A percentile compares a stretch with the other conserved stretches of the same genome.
Evolutionary conservation across 2,888 invertebrate genomes (phyloP).

Genomic region (Scelioninae gen. 1): DNA sequence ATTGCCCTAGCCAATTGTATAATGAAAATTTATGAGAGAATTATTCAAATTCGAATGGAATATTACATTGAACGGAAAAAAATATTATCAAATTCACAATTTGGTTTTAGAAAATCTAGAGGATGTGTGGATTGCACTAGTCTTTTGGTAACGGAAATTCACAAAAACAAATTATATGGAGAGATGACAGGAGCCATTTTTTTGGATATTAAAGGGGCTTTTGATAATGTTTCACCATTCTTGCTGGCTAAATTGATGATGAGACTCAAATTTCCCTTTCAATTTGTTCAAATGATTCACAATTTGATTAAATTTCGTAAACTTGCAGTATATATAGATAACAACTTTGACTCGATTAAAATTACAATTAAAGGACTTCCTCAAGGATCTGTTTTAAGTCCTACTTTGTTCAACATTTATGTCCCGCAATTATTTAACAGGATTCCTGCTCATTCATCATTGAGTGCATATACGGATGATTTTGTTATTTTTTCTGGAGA

Average conservation of each 20-base stretch:
- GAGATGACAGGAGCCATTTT: not conserved
- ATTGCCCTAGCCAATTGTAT: slow-evolving; percentile 18
- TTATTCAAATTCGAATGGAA: slow-evolving; percentile 16
- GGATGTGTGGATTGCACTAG: not conserved
- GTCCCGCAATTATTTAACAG: not conserved
- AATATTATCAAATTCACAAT: not conserved
- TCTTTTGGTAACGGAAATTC: not conserved
- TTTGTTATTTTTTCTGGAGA: not conserved
- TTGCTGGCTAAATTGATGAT: slow-evolving; percentile 2
- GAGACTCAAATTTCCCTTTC: not conserved
- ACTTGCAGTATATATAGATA: not conserved
- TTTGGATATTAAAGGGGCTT: slow-evolving; percentile 9
- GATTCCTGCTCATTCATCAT: not conserved
- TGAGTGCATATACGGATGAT: slow-evolving; percentile 17
- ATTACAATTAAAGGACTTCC: slow-evolving; percentile 3
- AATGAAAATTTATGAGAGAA: slow-evolving; percentile 16
- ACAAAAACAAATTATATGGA: not conserved
- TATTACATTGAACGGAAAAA: slow-evolving; percentile 6
- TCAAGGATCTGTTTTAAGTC: slow-evolving; percentile 13
- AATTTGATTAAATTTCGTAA: not conserved
- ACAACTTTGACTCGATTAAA: not conserved
- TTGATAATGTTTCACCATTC: not conserved
- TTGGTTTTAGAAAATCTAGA: slow-evolving; percentile 7
- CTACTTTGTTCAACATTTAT: slow-evolving; percentile 18
- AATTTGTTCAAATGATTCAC: not conserved